Base-by-base conservation (phyloP, 2,888 invertebrate species). In the Maniola hyperantus region DNA sequence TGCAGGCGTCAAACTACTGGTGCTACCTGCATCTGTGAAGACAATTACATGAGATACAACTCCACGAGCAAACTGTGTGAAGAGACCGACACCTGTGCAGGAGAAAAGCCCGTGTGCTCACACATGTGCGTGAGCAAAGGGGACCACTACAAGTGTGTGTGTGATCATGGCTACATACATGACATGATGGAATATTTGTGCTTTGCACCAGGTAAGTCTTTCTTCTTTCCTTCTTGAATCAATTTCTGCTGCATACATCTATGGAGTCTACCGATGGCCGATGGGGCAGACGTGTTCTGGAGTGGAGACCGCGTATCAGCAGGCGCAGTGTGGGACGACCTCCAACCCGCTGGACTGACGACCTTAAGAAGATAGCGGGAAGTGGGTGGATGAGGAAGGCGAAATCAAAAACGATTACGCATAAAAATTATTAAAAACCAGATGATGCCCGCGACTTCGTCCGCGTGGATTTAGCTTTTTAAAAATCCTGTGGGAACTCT, bases 21-120 rank as follows among this genome's bases (percentile, higher is more conserved):
- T 0, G 81, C 85, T 0, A 79, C 81, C 10, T 96, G 96, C 78
- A 59, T 92, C 1, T 97, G 96, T 75, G 42, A 71, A 66, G 5
- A 94, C 26, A 26, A 93, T n/a, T 68, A 85, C 81, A 72, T 74
- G 72, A 54, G 77, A 69, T 83, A 82, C 81, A 78, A 91, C 76
- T 79, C 81, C 65, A 79, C 79, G n/a, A 84, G 83, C 0, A 72
- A 77, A 0, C 39, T 26, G 1, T 94, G 94, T 71, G 78, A 84
- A 70, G 95, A 95, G 74, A 87, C 95, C 5, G 88, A 96, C 77
- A 95, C 96, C 76, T 96, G 96, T 73, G 83, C 91, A 44, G 79
- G 80, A 6, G 93, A 83, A 0, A 92, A 91, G 69, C 96, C 96
- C 0, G 84, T 92, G 7, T 97, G 97, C 77, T 95, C 95, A 61